Percentiles rank a stretch among this genome's conserved stretches.
These are phyloP conservation scores for Seriola rivoliana DNA, from an alignment of 2,113 vertebrate genomes.

Conservation along the genomic window DNA sequence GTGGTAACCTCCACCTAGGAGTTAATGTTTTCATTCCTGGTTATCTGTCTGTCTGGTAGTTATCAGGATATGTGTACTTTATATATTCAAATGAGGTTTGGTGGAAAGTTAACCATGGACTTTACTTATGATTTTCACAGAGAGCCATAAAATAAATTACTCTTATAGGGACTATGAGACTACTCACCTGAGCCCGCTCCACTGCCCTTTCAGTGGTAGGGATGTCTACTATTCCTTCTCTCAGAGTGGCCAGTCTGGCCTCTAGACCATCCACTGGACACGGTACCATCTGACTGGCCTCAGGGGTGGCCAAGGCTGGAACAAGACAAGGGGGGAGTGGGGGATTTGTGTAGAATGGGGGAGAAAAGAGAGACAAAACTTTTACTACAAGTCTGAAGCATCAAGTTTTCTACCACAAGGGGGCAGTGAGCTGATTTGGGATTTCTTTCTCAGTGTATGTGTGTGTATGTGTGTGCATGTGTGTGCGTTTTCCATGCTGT, in stretches of 20 bases:
- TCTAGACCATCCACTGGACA: slow-evolving; percentile 84
- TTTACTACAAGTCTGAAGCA: background rate
- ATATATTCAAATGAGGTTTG: background rate
- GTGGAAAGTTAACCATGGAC: background rate
- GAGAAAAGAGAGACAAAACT: background rate
- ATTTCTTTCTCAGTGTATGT: background rate
- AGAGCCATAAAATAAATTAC: background rate
- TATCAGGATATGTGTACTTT: background rate
- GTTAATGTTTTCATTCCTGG: background rate
- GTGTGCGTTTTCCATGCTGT: slow-evolving; percentile 18
- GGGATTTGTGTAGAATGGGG: background rate
- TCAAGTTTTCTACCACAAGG: slow-evolving; percentile 52
- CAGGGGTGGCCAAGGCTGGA: slow-evolving; percentile 80
- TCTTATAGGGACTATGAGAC: background rate
- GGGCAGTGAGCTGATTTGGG: slow-evolving; percentile 38
- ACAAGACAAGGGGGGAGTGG: slow-evolving; percentile 2
- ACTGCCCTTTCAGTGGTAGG: slow-evolving; percentile 83
- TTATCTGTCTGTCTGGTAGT: background rate
- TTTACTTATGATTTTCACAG: background rate
- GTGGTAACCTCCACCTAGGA: background rate
- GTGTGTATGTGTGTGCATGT: background rate
- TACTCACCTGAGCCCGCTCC: slow-evolving; percentile 82
- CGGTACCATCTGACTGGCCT: slow-evolving; percentile 38
- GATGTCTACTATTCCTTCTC: slow-evolving; percentile 79
- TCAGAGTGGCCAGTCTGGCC: slow-evolving; percentile 72